Conservation (phyloP, 2,113 vertebrate species). For the Oncorhynchus nerka region DNA sequence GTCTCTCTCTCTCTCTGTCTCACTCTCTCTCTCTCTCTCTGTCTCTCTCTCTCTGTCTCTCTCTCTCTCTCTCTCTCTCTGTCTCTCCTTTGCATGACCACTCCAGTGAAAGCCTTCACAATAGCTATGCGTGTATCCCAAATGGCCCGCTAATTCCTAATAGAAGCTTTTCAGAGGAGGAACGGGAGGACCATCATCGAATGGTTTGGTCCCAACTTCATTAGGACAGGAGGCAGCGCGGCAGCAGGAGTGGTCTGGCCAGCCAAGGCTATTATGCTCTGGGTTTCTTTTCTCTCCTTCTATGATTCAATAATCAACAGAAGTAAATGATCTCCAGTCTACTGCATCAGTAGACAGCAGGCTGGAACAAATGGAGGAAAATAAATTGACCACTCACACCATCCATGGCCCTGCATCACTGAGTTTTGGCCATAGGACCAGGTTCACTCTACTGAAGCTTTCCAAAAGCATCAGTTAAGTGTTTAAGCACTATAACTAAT, state of each 20-base stretch:
- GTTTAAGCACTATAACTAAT: too few relatives aligned
- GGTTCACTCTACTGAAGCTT: constrained; percentile 39
- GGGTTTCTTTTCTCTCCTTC: too few relatives aligned
- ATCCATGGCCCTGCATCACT: constrained; percentile 39
- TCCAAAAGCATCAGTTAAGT: too few relatives aligned
- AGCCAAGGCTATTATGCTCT: too few relatives aligned
- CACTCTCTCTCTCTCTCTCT: too few relatives aligned
- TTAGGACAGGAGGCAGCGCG: constrained; percentile 54
- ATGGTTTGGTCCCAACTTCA: constrained; percentile 64
- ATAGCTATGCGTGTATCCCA: not conserved
- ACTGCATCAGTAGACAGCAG: constrained; percentile 58
- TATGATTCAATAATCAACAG: constrained; percentile 66
- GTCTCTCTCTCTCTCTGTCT: too few relatives aligned
- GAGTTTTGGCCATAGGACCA: constrained; percentile 55
- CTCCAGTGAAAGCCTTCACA: too few relatives aligned
- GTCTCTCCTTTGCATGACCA: constrained; percentile 10
- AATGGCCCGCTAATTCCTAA: too few relatives aligned
- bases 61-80: too few relatives aligned
- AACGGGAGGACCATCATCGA: too few relatives aligned
- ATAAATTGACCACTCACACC: constrained; percentile 57
- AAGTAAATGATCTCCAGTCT: constrained; percentile 68
- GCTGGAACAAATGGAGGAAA: constrained; percentile 65
- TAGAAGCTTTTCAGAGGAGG: too few relatives aligned
- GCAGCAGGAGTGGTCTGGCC: too few relatives aligned
- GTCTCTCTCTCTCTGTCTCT: not conserved